phyloP scores from a whole-genome alignment of 2,888 invertebrate species.

The Sinopyrophorus schimmeli region DNA sequence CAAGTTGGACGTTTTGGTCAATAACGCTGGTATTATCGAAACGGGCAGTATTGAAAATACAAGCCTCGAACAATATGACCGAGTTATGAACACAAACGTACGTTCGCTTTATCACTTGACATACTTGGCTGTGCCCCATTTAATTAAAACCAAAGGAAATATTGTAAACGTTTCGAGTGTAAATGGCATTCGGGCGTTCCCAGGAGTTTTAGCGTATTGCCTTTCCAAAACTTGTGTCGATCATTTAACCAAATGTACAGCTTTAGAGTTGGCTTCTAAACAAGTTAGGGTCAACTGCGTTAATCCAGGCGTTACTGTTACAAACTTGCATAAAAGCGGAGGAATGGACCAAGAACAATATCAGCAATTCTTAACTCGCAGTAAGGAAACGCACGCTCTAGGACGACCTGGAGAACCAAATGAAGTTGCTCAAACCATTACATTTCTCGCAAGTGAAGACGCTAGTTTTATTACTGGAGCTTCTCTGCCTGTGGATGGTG shows the following conservation, averaged over 20 bases:
- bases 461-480: slow-evolving; percentile 91
- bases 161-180: slow-evolving; percentile 96
- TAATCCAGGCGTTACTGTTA: slow-evolving; percentile 91
- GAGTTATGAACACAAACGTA: slow-evolving; percentile 87
- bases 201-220: slow-evolving; percentile 87
- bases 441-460: slow-evolving; percentile 86
- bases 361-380: slow-evolving; percentile 79
- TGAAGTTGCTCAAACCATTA: slow-evolving; percentile 89
- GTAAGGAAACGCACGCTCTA: slow-evolving; percentile 88
- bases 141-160: slow-evolving; percentile 82
- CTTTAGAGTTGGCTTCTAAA: slow-evolving; percentile 81
- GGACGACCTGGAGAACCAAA: slow-evolving; percentile 81
- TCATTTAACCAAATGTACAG: slow-evolving; percentile 91
- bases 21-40: slow-evolving; percentile 88
- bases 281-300: slow-evolving; percentile 89
- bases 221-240: slow-evolving; percentile 94
- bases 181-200: slow-evolving; percentile 87
- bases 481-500: slow-evolving; percentile 90
- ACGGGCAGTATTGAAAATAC: slow-evolving; percentile 85
- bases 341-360: slow-evolving; percentile 85
- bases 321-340: slow-evolving; percentile 83
- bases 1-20: slow-evolving; percentile 80
- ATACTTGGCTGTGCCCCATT: slow-evolving; percentile 84
- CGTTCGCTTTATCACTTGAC: slow-evolving; percentile 81
- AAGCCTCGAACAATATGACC: slow-evolving; percentile 83